phyloP scores from a whole-genome alignment of 2,888 invertebrate genomes.

The Cantharis nigra region DNA sequence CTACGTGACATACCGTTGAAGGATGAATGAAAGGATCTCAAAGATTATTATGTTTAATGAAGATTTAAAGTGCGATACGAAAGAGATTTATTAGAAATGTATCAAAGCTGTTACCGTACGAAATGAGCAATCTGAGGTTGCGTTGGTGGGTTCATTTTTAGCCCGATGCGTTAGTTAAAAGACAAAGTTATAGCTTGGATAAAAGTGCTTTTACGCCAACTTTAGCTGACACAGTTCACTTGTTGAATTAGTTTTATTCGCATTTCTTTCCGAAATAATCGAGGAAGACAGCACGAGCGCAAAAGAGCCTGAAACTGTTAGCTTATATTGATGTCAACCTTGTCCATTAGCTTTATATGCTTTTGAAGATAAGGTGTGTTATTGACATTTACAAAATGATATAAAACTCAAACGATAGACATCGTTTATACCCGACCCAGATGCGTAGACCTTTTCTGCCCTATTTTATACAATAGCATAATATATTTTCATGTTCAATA shows the following conservation, averaged over 20 bases:
- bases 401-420: constrained; percentile 21
- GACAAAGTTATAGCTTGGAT: constrained; percentile 19
- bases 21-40: constrained; percentile 19
- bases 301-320: constrained; percentile 26
- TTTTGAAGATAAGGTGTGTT: constrained; percentile 26
- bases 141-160: constrained; percentile 15
- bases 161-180: constrained; percentile 2
- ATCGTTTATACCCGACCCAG: constrained; percentile 14
- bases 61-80: not conserved
- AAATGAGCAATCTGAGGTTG: constrained; percentile 13
- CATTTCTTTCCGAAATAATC: constrained; percentile 23
- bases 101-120: not conserved
- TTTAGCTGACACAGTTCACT: constrained; percentile 33
- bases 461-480: not conserved
- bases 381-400: constrained; percentile 28
- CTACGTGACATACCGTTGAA: constrained; percentile 15
- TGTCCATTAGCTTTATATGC: constrained; percentile 27
- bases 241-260: constrained; percentile 37
- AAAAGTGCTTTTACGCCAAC: constrained; percentile 34
- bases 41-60: not conserved
- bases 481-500: not conserved
- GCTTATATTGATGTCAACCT: constrained; percentile 29
- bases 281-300: not conserved
- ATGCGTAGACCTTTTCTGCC: not conserved
- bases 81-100: not conserved